phyloP scores from a whole-genome alignment of 2,888 invertebrate genomes.

The Hypolimnas misippus region DNA sequence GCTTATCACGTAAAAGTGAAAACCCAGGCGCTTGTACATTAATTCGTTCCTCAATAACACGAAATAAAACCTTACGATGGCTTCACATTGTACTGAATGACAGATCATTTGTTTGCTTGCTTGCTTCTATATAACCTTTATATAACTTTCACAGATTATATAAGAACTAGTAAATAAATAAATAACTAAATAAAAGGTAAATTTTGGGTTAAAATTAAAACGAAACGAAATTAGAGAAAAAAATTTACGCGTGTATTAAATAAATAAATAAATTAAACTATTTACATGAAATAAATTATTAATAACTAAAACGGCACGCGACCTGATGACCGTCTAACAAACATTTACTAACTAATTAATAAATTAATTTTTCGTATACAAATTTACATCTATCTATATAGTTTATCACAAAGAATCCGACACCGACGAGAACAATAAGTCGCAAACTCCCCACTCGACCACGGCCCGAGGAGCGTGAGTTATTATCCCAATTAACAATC shows the following conservation, averaged over 20 bases:
- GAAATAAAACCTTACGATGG: constrained; percentile 15
- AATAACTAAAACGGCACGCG: constrained; percentile 47
- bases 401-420: constrained; percentile 44
- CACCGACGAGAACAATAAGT: constrained; percentile 71
- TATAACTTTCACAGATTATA: constrained; percentile 4
- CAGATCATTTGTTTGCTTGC: not conserved
- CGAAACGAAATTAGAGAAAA: constrained; percentile 59
- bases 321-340: constrained; percentile 46
- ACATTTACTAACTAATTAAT: constrained; percentile 37
- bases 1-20: constrained; percentile 22
- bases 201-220: constrained; percentile 47
- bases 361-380: constrained; percentile 51
- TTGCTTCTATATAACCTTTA: not conserved
- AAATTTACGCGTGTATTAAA: constrained; percentile 72
- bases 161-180: constrained; percentile 11
- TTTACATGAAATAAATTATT: constrained; percentile 63
- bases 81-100: constrained; percentile 6
- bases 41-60: constrained; percentile 5
- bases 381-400: constrained; percentile 39
- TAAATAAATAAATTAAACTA: constrained; percentile 58
- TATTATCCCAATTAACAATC: constrained; percentile 68
- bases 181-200: constrained; percentile 47
- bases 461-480: constrained; percentile 67
- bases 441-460: constrained; percentile 62
- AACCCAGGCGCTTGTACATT: not conserved